Conservation (phyloP, 2,888 invertebrate species). For the Dasysyrphus tricinctus region DNA sequence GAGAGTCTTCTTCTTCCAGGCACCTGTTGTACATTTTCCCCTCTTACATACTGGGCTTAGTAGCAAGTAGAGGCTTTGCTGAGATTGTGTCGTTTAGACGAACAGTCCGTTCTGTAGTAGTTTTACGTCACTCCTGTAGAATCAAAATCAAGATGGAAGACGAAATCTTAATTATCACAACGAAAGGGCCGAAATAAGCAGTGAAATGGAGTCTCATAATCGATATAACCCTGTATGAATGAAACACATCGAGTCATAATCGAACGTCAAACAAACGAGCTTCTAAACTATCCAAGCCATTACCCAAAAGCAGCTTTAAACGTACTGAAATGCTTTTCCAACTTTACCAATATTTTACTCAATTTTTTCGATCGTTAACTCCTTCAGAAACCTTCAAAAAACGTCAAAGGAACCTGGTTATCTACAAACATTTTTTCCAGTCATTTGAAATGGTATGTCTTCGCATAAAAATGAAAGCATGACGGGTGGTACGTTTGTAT, state of each 20-base stretch:
- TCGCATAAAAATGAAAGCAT: slow-evolving; percentile 55
- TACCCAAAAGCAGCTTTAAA: not conserved
- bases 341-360: not conserved
- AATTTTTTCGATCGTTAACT: slow-evolving; percentile 15
- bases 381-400: slow-evolving; percentile 52
- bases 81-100: no score
- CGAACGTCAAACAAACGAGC: not conserved
- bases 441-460: slow-evolving; percentile 64
- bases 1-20: no score
- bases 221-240: no score
- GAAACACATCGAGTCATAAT: not conserved
- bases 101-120: no score
- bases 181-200: no score
- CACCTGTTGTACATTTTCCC: no score
- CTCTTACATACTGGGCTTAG: no score
- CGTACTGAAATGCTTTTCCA: not conserved
- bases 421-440: slow-evolving; percentile 62
- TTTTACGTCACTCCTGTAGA: no score
- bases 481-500: slow-evolving; percentile 13
- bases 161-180: no score
- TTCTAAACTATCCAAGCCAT: not conserved
- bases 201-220: no score
- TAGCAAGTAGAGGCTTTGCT: no score
- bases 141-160: no score
- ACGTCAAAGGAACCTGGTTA: slow-evolving; percentile 43